Evolutionary conservation across 2,888 invertebrate genomes (phyloP).

Genomic region (Pseudococcus longispinus): DNA sequence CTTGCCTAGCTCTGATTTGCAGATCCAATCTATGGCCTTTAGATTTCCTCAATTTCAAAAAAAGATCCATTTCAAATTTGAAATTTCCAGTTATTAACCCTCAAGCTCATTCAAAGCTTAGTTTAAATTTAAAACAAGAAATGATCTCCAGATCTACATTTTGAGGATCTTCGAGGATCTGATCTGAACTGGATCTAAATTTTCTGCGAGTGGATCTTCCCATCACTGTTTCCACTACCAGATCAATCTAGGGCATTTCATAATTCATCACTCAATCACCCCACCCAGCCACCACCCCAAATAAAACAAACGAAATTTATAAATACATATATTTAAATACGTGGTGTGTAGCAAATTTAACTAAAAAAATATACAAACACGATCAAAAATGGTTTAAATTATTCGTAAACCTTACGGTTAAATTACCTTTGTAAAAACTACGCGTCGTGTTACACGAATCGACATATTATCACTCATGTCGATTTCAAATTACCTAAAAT

Average conservation of each 20-base stretch:
- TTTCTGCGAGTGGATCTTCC: too few relatives aligned
- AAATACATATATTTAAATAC: conserved; percentile 35
- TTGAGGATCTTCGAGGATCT: too few relatives aligned
- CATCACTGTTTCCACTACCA: neutral
- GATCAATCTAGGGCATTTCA: neutral
- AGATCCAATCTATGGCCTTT: too few relatives aligned
- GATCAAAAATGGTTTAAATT: conserved; percentile 34
- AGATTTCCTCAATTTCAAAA: too few relatives aligned
- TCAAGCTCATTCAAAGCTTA: too few relatives aligned
- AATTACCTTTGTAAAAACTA: neutral
- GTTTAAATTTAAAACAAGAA: too few relatives aligned
- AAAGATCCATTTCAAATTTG: too few relatives aligned
- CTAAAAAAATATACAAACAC: conserved; percentile 41
- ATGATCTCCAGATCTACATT: too few relatives aligned
- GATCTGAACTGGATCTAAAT: too few relatives aligned
- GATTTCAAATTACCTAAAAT: neutral
- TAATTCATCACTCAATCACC: neutral
- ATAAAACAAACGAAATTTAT: neutral
- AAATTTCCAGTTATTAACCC: too few relatives aligned
- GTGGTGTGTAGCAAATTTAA: conserved; percentile 45
- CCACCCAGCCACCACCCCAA: neutral
- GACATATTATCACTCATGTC: neutral
- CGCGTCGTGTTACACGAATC: neutral
- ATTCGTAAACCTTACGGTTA: neutral
- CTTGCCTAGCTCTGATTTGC: too few relatives aligned